A percentile compares a stretch with the other conserved stretches of the same genome.
Conservation (phyloP, 2,113 vertebrate species). For the Platycercus adscitus region DNA sequence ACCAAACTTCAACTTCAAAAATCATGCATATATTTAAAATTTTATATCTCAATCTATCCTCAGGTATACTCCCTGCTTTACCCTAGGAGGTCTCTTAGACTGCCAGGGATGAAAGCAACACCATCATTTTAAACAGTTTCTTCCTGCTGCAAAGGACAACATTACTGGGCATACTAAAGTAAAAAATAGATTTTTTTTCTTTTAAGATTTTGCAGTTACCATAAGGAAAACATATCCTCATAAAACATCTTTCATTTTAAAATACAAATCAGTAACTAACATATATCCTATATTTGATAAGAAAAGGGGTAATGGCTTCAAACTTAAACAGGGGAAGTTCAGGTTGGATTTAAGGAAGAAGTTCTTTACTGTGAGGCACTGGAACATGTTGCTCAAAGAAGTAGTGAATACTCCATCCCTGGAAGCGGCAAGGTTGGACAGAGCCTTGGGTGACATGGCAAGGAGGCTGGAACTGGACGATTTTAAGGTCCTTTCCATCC, state of each 20-base stretch:
- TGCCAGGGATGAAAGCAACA: not conserved
- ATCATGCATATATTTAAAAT: not conserved
- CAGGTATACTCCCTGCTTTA: not conserved
- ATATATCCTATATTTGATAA: not conserved
- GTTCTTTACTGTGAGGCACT: not conserved
- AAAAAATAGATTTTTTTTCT: not conserved
- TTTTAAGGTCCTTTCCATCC: not conserved
- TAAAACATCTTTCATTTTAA: not conserved
- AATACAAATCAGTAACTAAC: not conserved
- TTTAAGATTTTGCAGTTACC: not conserved
- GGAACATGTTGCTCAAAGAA: not conserved
- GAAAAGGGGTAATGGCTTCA: not conserved
- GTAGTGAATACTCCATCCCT: not conserved
- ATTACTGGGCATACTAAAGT: not conserved
- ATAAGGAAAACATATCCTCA: not conserved
- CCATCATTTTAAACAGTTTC: not conserved
- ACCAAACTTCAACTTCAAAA: not conserved
- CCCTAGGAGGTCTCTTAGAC: not conserved
- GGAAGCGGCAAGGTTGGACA: not conserved
- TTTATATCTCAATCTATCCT: not conserved
- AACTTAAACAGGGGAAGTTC: not conserved
- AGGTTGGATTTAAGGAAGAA: not conserved
- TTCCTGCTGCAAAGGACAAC: not conserved
- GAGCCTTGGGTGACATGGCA: not conserved
- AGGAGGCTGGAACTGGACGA: not conserved